Evolutionary conservation across 2,797 vertebrate species (phyloP), one percentile per base, ranked within the genome.

Genomic region (Chaetodon trifasciatus): DNA sequence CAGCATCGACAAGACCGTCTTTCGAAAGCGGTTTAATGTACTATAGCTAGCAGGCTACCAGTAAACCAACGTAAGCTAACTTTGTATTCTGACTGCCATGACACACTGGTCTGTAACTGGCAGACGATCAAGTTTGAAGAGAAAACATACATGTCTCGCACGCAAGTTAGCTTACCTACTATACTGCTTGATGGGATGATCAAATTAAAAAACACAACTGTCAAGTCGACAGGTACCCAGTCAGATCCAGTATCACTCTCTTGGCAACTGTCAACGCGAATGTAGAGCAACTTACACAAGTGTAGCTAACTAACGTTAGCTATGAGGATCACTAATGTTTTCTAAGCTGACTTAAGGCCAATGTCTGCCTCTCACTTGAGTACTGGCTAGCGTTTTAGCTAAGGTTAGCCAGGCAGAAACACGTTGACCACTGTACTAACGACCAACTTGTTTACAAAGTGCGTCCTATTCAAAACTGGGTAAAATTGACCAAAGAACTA

Each of bases 341-440:
- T 85, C 76, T 86, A 76, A 85, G 75, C 77, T 88, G 71, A 81
- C 66, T 87, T 86, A 57, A 91, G 90, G 91, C 93, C 90, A 88
- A 58, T 75, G 83, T 35, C 82, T 81, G 57, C 44, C 62, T 74
- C 53, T 81, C 69, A 84, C 65, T 81, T 70, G 49, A 86, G 42
- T 75, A 62, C 76, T 77, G 42, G 79, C 71, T 88, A 82, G 50
- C 75, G 16, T 37, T 60, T n/a, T 24, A 64, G 88, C 87, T 78
- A 79, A 70, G 19, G 63, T 39, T 89, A 90, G 70, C 71, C 73
- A 79, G 24, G 3, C 50, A 78, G 46, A 63, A 73, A 79, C 57
- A 68, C 76, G 71, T 50, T 70, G 21, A 60, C 17, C 37, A 55
- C 42, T 11, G 57, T 42, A 52, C 39, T 11, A 61, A 74, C 72